phyloP scores from a whole-genome alignment of 1,140 invertebrate genomes.

The Drosophila sechellia region DNA sequence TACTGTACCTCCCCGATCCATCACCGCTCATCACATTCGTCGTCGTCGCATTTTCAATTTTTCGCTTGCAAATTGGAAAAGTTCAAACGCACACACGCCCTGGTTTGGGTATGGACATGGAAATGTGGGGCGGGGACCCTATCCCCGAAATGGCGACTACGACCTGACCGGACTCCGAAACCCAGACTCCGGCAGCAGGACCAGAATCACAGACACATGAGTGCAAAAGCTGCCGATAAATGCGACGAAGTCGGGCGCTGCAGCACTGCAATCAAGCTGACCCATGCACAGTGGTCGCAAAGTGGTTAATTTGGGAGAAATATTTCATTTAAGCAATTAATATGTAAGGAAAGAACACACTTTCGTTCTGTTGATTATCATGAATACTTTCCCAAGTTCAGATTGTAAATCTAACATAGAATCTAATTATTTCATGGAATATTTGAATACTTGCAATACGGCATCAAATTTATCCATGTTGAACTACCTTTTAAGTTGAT shows the following conservation, averaged over 20 bases:
- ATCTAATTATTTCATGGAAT: too few species aligned
- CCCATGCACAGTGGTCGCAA: constrained; percentile 48
- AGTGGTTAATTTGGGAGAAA: neutral
- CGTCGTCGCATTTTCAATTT: constrained; percentile 75
- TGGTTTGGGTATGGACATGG: neutral
- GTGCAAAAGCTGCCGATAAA: constrained; percentile 75
- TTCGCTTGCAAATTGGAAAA: constrained; percentile 82
- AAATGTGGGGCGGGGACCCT: neutral
- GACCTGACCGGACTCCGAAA: constrained; percentile 37
- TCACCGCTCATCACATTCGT: constrained; percentile 53
- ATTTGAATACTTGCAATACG: too few species aligned
- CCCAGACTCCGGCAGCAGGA: constrained; percentile 29
- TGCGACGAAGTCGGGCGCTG: constrained; percentile 43
- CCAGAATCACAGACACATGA: constrained; percentile 58
- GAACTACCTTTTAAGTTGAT: neutral
- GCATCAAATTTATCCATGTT: too few species aligned
- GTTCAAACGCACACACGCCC: constrained; percentile 67
- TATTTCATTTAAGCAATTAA: too few species aligned
- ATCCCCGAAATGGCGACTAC: constrained; percentile 54
- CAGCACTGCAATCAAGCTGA: constrained; percentile 48
- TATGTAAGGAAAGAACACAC: too few species aligned
- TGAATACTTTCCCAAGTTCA: too few species aligned
- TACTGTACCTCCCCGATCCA: constrained; percentile 2
- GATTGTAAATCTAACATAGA: too few species aligned
- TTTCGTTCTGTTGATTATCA: too few species aligned